Conservation (phyloP, 2,113 vertebrate species). For the Pelecanoides urinatrix region DNA sequence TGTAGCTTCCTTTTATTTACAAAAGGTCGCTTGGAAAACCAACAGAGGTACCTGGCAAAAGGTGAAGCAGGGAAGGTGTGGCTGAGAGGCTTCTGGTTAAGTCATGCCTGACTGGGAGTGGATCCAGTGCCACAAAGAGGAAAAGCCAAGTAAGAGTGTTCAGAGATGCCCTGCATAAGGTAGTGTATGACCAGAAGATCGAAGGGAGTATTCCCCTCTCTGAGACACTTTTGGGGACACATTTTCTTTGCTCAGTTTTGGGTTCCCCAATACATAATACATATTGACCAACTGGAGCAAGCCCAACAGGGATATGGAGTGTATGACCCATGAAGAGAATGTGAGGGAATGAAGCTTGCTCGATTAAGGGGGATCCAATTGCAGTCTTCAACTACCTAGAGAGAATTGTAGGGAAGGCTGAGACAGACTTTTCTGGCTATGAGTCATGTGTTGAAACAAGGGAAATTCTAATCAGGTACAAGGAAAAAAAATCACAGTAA, state of each 20-base stretch:
- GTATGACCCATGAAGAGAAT: neutral
- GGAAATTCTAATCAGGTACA: neutral
- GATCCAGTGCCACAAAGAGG: neutral
- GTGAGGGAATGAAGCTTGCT: neutral
- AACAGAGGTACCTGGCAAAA: neutral
- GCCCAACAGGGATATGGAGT: neutral
- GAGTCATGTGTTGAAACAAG: neutral
- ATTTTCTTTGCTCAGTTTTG: neutral
- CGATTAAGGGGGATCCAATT: neutral
- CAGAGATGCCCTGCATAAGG: neutral
- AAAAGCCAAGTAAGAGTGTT: neutral
- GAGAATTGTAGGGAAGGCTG: neutral
- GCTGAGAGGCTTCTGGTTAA: neutral
- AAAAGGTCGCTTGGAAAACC: neutral
- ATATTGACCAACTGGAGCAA: neutral
- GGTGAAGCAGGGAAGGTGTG: neutral
- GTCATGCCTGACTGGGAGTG: neutral
- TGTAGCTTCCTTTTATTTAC: neutral
- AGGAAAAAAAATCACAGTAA: neutral
- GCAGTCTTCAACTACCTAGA: neutral
- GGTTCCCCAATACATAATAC: fast-evolving
- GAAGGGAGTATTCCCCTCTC: neutral
- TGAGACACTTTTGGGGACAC: neutral
- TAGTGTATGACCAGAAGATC: neutral
- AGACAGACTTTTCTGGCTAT: neutral